phyloP scores from a whole-genome alignment of 2,888 invertebrate species.

The Vesta saturnalis region DNA sequence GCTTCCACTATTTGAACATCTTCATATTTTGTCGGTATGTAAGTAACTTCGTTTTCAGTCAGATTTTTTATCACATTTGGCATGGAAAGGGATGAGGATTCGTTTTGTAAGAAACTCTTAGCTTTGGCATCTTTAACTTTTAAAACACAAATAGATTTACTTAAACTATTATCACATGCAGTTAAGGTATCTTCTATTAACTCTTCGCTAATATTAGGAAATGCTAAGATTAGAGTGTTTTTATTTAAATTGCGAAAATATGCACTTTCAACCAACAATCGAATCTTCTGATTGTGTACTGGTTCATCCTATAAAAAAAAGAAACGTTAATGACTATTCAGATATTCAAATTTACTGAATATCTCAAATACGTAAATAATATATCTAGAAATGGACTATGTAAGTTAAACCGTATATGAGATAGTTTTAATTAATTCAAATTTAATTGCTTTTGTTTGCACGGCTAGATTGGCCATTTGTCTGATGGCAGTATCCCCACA shows the following conservation, averaged over 20 bases:
- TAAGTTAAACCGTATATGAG: no score
- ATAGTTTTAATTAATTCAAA: no score
- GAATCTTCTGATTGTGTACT: no score
- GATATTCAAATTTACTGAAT: no score
- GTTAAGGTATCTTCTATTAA: neutral
- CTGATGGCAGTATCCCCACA: no score
- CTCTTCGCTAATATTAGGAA: neutral
- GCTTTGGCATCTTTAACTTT: neutral
- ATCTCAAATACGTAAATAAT: no score
- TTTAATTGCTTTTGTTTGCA: no score
- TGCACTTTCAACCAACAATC: neutral
- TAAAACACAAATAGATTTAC: neutral
- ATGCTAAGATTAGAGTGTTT: neutral
- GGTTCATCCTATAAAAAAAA: no score
- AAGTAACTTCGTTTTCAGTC: constrained; percentile 10
- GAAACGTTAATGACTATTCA: no score
- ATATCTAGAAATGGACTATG: no score
- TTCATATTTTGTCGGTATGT: constrained; percentile 28
- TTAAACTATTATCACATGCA: neutral
- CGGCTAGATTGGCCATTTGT: no score
- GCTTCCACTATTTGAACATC: constrained; percentile 29
- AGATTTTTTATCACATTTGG: no score
- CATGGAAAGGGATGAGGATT: neutral
- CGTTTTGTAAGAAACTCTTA: neutral
- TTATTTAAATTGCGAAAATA: neutral